Evolutionary conservation across 2,888 invertebrate genomes (phyloP).

Genomic region (Callyntrura guangdongensis): DNA sequence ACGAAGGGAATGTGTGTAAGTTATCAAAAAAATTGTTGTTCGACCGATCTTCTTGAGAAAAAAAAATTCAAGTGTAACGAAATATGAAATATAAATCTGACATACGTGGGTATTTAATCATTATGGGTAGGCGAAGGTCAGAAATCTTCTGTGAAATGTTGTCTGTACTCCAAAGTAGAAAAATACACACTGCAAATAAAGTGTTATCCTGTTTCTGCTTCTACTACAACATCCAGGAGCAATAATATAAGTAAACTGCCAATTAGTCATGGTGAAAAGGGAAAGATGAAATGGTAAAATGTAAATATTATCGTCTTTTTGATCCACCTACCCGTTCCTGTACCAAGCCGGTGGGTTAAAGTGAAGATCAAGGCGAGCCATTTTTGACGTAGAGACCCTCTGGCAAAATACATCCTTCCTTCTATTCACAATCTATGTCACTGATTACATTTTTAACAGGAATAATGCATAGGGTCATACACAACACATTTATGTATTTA

Average conservation of each 20-base stretch:
- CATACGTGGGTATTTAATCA: constrained; percentile 40
- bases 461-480: background rate
- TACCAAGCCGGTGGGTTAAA: background rate
- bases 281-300: background rate
- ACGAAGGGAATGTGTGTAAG: background rate
- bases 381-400: too few species aligned
- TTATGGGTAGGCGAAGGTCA: constrained; percentile 61
- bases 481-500: too few species aligned
- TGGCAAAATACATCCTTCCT: too few species aligned
- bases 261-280: background rate
- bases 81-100: constrained; percentile 18
- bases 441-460: background rate
- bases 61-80: constrained; percentile 56
- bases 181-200: background rate
- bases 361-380: too few species aligned
- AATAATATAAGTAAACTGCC: background rate
- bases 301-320: background rate
- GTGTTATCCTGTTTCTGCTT: background rate
- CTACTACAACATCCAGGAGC: background rate
- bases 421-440: background rate
- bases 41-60: constrained; percentile 36
- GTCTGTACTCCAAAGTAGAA: background rate
- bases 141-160: constrained; percentile 14
- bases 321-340: background rate
- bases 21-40: constrained; percentile 16